These are phyloP conservation scores for Copsychus sechellarum DNA, from an alignment of 2,113 vertebrate genomes.

Conservation along the genomic window DNA sequence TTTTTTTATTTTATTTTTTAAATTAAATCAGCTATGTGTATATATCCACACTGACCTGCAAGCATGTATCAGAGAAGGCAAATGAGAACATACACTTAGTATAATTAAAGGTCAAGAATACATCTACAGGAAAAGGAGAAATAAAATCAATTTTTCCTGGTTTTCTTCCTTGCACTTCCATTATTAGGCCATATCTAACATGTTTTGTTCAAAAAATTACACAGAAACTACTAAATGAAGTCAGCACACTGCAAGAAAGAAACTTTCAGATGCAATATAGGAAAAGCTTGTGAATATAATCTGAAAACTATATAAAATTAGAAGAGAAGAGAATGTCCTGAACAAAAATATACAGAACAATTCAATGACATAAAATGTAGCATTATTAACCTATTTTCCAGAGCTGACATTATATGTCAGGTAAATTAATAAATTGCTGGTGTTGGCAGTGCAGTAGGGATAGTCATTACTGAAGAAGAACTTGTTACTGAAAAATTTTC, in stretches of 20 bases:
- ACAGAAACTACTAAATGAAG: not conserved
- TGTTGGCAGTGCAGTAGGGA: slow-evolving; percentile 12
- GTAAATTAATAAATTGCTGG: slow-evolving; percentile 43
- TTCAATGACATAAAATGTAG: not conserved
- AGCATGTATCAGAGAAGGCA: not conserved
- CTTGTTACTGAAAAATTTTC: slow-evolving; percentile 40
- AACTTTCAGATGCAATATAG: not conserved
- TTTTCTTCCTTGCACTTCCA: not conserved
- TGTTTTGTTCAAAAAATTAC: not conserved
- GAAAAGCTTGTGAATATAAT: not conserved
- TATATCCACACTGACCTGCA: not conserved
- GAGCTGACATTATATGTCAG: not conserved
- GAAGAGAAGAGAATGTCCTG: not conserved
- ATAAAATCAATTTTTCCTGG: not conserved
- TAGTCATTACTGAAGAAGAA: slow-evolving; percentile 16
- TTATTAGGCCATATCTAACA: not conserved
- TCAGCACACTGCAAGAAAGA: not conserved
- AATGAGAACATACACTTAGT: not conserved
- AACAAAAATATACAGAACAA: not conserved
- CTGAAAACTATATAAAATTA: not conserved
- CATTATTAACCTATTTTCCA: not conserved
- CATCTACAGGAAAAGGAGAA: not conserved
- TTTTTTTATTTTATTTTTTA: not conserved
- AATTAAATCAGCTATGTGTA: not conserved
- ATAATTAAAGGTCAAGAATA: not conserved